Conservation (phyloP, 2,113 vertebrate species). For the Grantiella picta region DNA sequence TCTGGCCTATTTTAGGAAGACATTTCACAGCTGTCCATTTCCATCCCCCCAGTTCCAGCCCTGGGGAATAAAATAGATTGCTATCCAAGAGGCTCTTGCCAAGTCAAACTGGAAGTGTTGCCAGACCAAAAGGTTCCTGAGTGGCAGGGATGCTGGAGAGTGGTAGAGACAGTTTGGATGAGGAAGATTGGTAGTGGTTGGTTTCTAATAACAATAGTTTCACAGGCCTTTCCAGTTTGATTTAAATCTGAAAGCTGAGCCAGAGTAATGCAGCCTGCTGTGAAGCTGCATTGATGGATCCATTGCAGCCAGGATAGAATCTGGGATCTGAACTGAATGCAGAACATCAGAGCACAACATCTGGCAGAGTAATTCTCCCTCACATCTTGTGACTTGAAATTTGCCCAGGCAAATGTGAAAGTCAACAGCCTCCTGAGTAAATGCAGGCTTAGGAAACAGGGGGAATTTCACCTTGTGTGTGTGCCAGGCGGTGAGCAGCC, state of each 20-base stretch:
- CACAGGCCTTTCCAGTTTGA: neutral
- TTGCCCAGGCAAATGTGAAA: neutral
- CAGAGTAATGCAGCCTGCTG: neutral
- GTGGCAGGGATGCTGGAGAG: neutral
- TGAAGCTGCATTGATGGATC: neutral
- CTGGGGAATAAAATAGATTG: neutral
- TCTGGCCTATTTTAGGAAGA: neutral
- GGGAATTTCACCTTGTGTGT: neutral
- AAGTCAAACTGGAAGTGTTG: neutral
- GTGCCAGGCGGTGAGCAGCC: neutral
- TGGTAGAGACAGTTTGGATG: neutral
- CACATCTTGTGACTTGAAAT: neutral
- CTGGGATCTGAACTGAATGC: neutral
- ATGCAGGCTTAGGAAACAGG: neutral
- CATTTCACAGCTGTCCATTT: neutral
- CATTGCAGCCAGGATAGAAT: neutral
- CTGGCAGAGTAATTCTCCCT: neutral
- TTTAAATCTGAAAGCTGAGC: neutral
- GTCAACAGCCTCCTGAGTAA: neutral
- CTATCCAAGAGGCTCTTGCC: neutral
- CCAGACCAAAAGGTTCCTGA: neutral
- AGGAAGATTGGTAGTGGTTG: neutral
- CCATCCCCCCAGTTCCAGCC: neutral
- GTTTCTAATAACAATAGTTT: neutral
- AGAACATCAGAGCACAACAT: neutral